Base-by-base conservation (phyloP, 2,888 invertebrate genomes). In the Orthosia gracilis region DNA sequence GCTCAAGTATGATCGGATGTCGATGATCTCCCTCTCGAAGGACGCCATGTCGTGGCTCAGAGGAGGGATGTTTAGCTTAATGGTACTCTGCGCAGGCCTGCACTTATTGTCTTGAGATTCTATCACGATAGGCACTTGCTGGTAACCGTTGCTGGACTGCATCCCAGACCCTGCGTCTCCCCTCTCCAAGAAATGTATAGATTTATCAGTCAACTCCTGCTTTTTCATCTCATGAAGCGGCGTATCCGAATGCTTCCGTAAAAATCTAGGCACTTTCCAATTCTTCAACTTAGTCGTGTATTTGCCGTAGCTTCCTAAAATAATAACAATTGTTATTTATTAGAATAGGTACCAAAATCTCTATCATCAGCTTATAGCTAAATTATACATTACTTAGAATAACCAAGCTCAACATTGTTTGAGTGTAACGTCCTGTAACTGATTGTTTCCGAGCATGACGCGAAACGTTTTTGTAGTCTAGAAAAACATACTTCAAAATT, bases 1-100 rank as follows among this genome's bases (percentile, higher is more conserved):
- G 85, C 98, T 98, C 80, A 98, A 97, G 87, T 98, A 98, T 17
- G 98, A 98, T 84, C 98, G 97, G 58, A 98, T 97, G 87, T 98
- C 98, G 76, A 98, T 97, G 45, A 97, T 97, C 88, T 98, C 98
- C 79, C 93, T 95, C 80, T 97, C 97, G 80, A 97, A 97, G 76
- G 97, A 96, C 26, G 97, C 96, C 84, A 90, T 89, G 66, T 97
- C 97, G 65, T 95, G 95, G 13, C 92, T 93, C 3, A 94, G 94
- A 5, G 76, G 84, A 0, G 97, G 97, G 61, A 96, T 94, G 80
- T 96, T 95, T 72, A 97, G 93, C 83, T 96, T 95, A 84, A 94
- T 95, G 75, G 89, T 91, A 80, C 94, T 92, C 73, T 91, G 92
- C 26, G 82, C 78, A 5, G 92, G 91, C 80, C 91, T 80, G 72